Base-by-base conservation (phyloP, 2,797 vertebrate genomes). In the Hapalemur alaotrensis region DNA sequence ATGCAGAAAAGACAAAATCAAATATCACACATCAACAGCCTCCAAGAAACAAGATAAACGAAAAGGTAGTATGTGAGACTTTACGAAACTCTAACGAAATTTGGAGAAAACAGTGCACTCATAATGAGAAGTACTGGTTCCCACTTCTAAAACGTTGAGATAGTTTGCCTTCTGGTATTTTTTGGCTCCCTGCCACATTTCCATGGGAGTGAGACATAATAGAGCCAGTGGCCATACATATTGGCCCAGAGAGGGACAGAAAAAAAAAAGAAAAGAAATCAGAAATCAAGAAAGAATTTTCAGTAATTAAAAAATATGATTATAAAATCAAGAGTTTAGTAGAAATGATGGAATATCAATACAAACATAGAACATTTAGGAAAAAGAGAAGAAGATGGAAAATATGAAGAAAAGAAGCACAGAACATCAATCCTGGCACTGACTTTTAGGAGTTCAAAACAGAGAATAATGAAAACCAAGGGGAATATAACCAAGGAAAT, bases 1-100 rank as follows among this genome's bases (percentile, higher is more conserved):
- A 2, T 94, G 46, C 81, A 67, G 97, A 92, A 95, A 98, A 98
- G 95, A 96, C 81, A 73, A 97, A 83, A 93, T 65, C 89, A 28
- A 52, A 75, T 18, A 8, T 69, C 8, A 80, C 23, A 17, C 72
- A 18, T 97, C 85, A 91, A 81, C 85, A 88, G 10, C 38, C 89
- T 93, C 96, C 92, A 79, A 72, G 81, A 87, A 97, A 80, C 20
- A 86, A 96, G 80, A 92, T 79, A 92, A 15, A 70, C 93, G 78
- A 97, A 93, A 88, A 96, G 96, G 88, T 96, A 97, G 82, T 48
- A 6, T 73, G 4, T 12, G 15, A 65, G 46, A 23, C 35, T 90
- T 93, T 69, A 69, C 67, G 70, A 79, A 46, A 79, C 38, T 83
- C 12, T 83, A 65, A 86, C 32, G 28, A 72, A 72, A 69, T 69